Conservation (phyloP, 2,113 vertebrate genomes). For the Onychostruthus taczanowskii region DNA sequence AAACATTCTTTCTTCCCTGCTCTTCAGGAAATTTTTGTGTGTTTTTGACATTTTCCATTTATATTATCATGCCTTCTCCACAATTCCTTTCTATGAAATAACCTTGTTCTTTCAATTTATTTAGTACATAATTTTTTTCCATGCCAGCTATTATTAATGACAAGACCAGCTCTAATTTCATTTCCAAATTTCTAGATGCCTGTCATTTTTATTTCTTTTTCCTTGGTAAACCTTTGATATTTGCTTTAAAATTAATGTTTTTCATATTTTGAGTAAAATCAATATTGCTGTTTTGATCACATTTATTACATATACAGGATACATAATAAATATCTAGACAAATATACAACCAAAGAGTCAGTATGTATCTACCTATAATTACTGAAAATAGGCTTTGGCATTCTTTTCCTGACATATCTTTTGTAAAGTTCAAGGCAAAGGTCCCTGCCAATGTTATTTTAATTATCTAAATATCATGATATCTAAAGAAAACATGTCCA, state of each 20-base stretch:
- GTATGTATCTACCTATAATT: background rate
- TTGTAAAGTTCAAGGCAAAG: background rate
- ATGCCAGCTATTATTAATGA: background rate
- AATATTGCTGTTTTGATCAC: background rate
- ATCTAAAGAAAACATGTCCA: background rate
- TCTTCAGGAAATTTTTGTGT: background rate
- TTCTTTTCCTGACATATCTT: background rate
- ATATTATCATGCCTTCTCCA: background rate
- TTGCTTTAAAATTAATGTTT: background rate
- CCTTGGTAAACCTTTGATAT: background rate
- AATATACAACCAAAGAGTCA: background rate
- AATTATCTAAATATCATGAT: background rate
- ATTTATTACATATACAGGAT: background rate
- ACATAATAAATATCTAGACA: background rate
- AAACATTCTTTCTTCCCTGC: background rate
- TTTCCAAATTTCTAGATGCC: background rate
- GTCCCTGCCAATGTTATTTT: background rate
- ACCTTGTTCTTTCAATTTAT: background rate
- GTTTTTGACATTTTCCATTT: background rate
- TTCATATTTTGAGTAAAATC: background rate
- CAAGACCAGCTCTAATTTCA: background rate
- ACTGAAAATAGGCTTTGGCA: background rate
- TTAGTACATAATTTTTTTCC: background rate
- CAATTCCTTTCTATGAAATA: background rate
- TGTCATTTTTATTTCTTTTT: background rate